Conservation (phyloP, 2,113 vertebrate species). For the Fregetta grallaria region DNA sequence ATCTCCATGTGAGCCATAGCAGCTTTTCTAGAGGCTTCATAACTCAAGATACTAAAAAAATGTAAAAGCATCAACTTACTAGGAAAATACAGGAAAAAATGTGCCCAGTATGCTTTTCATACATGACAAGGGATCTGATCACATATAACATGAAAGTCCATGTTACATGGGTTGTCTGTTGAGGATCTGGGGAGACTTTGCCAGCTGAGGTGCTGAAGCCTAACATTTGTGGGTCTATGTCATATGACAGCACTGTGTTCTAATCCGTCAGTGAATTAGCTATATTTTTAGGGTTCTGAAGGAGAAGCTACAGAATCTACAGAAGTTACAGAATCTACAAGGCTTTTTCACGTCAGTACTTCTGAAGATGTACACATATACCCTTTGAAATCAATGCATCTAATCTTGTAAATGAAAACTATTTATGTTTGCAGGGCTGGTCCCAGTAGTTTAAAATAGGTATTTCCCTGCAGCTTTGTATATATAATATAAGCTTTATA, state of each 20-base stretch:
- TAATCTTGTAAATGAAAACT: background rate
- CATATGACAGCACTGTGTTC: background rate
- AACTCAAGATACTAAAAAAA: background rate
- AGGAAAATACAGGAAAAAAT: background rate
- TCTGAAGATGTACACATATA: background rate
- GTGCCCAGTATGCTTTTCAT: background rate
- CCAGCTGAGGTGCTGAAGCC: background rate
- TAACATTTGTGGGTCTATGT: background rate
- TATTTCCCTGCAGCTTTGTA: background rate
- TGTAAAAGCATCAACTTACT: rapidly evolving
- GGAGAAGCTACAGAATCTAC: background rate
- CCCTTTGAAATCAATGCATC: background rate
- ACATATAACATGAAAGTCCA: background rate
- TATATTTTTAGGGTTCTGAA: background rate
- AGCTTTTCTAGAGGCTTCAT: background rate
- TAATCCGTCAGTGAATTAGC: background rate
- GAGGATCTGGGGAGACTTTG: background rate
- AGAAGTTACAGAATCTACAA: background rate
- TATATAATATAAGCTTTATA: background rate
- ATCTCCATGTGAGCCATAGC: background rate
- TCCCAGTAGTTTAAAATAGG: background rate
- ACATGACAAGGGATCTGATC: background rate
- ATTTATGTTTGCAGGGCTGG: background rate
- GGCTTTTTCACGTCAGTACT: background rate
- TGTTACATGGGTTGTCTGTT: background rate